Evolutionary conservation across 2,113 vertebrate genomes (phyloP).

Genomic region (Oceanites oceanicus): DNA sequence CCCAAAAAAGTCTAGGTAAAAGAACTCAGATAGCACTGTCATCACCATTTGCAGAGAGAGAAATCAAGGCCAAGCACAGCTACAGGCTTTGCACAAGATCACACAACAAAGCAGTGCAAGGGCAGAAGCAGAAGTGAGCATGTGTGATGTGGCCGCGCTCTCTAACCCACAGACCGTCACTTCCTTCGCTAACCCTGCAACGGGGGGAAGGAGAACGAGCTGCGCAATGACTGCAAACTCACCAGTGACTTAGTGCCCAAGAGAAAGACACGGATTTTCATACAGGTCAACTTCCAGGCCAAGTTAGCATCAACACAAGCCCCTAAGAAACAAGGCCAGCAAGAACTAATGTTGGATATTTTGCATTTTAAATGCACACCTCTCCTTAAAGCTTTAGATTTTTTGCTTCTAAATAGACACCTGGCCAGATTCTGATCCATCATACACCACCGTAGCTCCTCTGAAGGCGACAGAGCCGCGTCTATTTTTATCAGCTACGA

Average conservation of each 20-base stretch:
- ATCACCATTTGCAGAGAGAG: not conserved
- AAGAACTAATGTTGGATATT: not conserved
- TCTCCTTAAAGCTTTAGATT: not conserved
- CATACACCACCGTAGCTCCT: accelerated
- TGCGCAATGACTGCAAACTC: not conserved
- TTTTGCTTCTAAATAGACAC: not conserved
- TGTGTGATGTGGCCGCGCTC: not conserved
- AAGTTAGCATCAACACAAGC: not conserved
- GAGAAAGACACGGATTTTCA: not conserved
- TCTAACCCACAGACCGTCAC: not conserved
- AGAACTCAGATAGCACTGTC: not conserved
- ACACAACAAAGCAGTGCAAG: not conserved
- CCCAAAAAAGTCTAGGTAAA: not conserved
- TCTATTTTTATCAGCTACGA: not conserved
- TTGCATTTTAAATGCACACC: not conserved
- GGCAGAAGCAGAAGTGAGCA: not conserved
- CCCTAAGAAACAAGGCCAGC: not conserved
- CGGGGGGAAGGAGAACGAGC: not conserved
- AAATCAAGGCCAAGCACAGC: not conserved
- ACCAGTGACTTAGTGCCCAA: not conserved
- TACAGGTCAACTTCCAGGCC: not conserved
- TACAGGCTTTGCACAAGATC: not conserved
- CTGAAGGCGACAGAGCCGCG: accelerated
- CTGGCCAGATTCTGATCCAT: not conserved
- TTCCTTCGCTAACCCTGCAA: not conserved